A percentile compares a stretch with the other conserved stretches of the same genome.
These are phyloP conservation scores for Pseudorhombus dupliciocellatus DNA, from an alignment of 2,113 vertebrate species.

Conservation along the genomic window DNA sequence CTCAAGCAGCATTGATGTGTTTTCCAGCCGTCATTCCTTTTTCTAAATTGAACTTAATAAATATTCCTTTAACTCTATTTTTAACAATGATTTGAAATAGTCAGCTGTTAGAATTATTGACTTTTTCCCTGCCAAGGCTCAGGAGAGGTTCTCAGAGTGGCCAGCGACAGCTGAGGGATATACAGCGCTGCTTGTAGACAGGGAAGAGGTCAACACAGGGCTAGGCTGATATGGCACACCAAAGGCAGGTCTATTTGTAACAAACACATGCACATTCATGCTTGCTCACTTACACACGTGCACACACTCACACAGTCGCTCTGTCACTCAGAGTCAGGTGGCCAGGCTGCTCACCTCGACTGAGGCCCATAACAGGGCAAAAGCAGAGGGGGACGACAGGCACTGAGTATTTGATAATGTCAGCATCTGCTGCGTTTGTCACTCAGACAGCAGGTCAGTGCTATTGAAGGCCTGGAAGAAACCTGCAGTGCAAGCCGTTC, in stretches of 20 bases:
- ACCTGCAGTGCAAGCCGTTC: constrained; percentile 49
- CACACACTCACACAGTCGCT: constrained; percentile 30
- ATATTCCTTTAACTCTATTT: constrained; percentile 18
- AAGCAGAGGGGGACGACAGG: constrained; percentile 80
- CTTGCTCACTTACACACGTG: constrained; percentile 51
- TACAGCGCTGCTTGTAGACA: constrained; percentile 63
- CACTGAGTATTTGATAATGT: constrained; percentile 95
- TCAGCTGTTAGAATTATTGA: constrained; percentile 56
- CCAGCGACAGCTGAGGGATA: constrained; percentile 73
- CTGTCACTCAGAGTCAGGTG: constrained; percentile 72
- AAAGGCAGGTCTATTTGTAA: constrained; percentile 78
- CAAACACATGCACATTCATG: constrained; percentile 65
- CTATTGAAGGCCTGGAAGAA: constrained; percentile 63
- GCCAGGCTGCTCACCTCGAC: constrained; percentile 83
- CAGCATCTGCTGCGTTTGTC: constrained; percentile 98
- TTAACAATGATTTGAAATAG: constrained; percentile 15
- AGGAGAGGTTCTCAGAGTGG: constrained; percentile 48
- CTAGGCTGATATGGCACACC: constrained; percentile 73
- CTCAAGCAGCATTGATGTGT: constrained; percentile 14
- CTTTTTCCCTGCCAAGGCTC: constrained; percentile 46
- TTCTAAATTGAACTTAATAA: not conserved
- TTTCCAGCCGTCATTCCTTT: not conserved
- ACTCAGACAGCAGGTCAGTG: constrained; percentile 83
- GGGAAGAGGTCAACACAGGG: constrained; percentile 72
- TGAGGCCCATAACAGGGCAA: constrained; percentile 97